Evolutionary conservation across 1,140 invertebrate genomes (phyloP).

Genomic region (Zelostemma sp.): DNA sequence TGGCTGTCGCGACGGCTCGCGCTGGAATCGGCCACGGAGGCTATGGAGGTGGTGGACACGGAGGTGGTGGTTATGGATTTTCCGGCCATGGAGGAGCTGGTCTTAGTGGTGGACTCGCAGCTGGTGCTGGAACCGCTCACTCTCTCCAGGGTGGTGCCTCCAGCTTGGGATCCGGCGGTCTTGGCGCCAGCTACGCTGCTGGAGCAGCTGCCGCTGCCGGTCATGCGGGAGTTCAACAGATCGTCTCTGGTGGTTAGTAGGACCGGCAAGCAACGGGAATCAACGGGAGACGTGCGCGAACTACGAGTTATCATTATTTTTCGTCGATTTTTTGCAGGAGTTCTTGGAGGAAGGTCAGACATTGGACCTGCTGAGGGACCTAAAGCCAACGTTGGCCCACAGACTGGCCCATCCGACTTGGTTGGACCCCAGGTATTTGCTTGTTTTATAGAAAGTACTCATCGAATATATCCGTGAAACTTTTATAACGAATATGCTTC

Average conservation of each 20-base stretch:
- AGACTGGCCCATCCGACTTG: slow-evolving; percentile 58
- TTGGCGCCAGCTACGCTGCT: slow-evolving; percentile 68
- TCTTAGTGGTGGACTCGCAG: slow-evolving; percentile 66
- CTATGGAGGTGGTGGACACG: slow-evolving; percentile 54
- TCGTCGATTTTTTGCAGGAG: slow-evolving; percentile 55
- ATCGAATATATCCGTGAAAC: no score
- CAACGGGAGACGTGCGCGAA: background rate
- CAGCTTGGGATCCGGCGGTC: slow-evolving; percentile 67
- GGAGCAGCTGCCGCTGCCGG: slow-evolving; percentile 67
- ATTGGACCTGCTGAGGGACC: slow-evolving; percentile 70
- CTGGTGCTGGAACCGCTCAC: slow-evolving; percentile 66
- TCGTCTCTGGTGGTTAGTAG: slow-evolving; percentile 67
- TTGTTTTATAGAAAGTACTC: no score
- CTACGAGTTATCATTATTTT: background rate
- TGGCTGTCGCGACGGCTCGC: slow-evolving; percentile 67
- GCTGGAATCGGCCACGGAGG: slow-evolving; percentile 64
- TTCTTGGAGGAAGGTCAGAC: slow-evolving; percentile 67
- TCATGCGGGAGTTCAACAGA: slow-evolving; percentile 67
- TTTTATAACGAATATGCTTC: no score
- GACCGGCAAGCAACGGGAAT: no score
- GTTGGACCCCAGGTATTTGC: slow-evolving; percentile 70
- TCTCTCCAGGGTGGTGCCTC: slow-evolving; percentile 68
- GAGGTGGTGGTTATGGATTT: slow-evolving; percentile 52
- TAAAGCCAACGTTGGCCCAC: slow-evolving; percentile 66
- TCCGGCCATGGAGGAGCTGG: slow-evolving; percentile 60